phyloP scores from a whole-genome alignment of 1,140 invertebrate species.

The Notospermus geniculatus region DNA sequence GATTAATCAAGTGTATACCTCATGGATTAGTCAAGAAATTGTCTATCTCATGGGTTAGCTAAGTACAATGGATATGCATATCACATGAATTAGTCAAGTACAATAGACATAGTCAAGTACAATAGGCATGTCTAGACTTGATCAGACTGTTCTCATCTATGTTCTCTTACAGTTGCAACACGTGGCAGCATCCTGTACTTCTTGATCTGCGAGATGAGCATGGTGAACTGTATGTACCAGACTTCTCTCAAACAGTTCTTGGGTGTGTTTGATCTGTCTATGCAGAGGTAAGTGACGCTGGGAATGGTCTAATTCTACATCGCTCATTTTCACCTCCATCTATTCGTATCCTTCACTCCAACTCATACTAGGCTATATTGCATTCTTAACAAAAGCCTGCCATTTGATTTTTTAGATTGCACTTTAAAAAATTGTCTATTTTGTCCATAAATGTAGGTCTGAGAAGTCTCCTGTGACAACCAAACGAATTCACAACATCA shows the following conservation, averaged over 20 bases:
- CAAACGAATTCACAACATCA: conserved; percentile 85
- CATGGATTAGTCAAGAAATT: no score
- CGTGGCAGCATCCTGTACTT: conserved; percentile 93
- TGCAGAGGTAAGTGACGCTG: conserved; percentile 63
- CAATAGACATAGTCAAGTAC: no score
- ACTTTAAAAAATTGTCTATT: conserved; percentile 1
- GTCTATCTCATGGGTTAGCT: no score
- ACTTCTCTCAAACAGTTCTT: conserved; percentile 94
- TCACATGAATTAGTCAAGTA: no score
- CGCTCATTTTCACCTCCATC: no score
- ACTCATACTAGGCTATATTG: no score
- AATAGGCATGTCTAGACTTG: not conserved
- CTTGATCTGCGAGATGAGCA: conserved; percentile 94
- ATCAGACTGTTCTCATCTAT: not conserved
- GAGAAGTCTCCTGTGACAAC: conserved; percentile 74
- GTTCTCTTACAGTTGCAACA: conserved; percentile 74
- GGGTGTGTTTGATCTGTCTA: conserved; percentile 83
- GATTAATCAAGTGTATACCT: no score
- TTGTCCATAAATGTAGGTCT: conserved; percentile 64
- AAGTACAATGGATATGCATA: no score
- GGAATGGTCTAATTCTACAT: no score
- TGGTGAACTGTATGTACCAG: conserved; percentile 96
- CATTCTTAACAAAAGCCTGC: no score
- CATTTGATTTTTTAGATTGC: no score
- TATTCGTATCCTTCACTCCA: no score